phyloP scores from a whole-genome alignment of 1,140 invertebrate genomes.

The Venturia canescens region DNA sequence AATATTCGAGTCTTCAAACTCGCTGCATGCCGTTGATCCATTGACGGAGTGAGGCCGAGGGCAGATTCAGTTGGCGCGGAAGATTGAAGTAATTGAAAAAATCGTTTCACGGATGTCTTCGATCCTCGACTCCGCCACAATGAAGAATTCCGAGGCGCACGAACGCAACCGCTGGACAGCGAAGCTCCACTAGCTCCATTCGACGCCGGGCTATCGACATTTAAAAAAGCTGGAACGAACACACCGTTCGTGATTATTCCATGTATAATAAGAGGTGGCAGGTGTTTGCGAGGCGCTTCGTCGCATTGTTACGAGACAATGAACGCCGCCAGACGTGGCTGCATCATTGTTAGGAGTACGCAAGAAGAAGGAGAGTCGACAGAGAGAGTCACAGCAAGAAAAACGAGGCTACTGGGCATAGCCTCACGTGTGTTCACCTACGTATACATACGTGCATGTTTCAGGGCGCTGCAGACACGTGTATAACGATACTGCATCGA shows the following conservation, averaged over 20 bases:
- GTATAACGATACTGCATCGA: not conserved
- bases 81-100: not conserved
- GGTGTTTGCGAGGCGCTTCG: constrained; percentile 63
- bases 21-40: no score
- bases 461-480: not conserved
- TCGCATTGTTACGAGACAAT: constrained; percentile 66
- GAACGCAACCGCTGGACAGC: not conserved
- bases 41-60: no score
- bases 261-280: constrained; percentile 68
- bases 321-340: constrained; percentile 59
- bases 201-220: constrained; percentile 49
- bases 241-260: constrained; percentile 65
- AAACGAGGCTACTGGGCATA: not conserved
- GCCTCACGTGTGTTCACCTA: not conserved
- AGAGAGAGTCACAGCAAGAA: not conserved
- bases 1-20: no score
- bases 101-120: not conserved
- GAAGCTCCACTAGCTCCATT: not conserved
- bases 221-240: constrained; percentile 50
- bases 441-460: not conserved
- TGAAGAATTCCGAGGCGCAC: not conserved
- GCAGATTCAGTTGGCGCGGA: no score
- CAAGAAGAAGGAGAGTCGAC: not conserved
- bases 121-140: no score
- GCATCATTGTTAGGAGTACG: constrained; percentile 28